Percentiles rank a stretch among this genome's conserved stretches.
phyloP scores from a whole-genome alignment of 2,888 invertebrate species.

The Yponomeuta evonymella region DNA sequence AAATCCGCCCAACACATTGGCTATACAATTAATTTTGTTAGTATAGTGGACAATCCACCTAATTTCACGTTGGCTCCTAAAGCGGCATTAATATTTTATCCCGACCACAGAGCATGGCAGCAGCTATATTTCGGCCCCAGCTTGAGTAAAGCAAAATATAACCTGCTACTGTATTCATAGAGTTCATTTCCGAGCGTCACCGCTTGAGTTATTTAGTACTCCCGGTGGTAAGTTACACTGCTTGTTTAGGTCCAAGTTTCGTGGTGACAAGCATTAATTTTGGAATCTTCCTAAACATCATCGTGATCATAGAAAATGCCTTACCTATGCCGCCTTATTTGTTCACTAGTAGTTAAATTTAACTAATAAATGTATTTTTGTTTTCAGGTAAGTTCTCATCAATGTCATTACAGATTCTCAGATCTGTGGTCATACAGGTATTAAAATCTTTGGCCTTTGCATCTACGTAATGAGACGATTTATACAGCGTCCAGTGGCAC shows the following conservation, averaged over 20 bases:
- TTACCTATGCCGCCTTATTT: background rate
- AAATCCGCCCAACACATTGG: background rate
- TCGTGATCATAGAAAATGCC: background rate
- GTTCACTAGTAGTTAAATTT: too few relatives aligned
- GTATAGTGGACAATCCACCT: conserved; percentile 41
- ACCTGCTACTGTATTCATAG: conserved; percentile 30
- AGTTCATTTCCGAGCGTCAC: conserved; percentile 30
- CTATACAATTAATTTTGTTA: conserved; percentile 31
- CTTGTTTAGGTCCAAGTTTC: conserved; percentile 11
- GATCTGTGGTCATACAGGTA: background rate
- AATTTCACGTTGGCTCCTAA: conserved; percentile 47
- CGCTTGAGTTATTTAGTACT: conserved; percentile 19
- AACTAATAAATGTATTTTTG: background rate
- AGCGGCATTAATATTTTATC: conserved; percentile 50
- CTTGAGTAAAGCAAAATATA: conserved; percentile 31
- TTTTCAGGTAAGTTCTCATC: background rate
- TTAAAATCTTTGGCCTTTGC: too few relatives aligned
- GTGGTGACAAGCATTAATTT: conserved; percentile 7
- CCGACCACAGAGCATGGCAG: conserved; percentile 29
- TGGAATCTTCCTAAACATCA: background rate
- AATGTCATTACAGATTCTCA: background rate
- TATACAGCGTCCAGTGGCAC: too few relatives aligned
- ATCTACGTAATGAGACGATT: too few relatives aligned
- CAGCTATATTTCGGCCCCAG: conserved; percentile 22
- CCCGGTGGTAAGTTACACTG: conserved; percentile 7